Evolutionary conservation across 2,888 invertebrate species (phyloP), one percentile per base, ranked within the genome.

Genomic region (Globia sparganii): DNA sequence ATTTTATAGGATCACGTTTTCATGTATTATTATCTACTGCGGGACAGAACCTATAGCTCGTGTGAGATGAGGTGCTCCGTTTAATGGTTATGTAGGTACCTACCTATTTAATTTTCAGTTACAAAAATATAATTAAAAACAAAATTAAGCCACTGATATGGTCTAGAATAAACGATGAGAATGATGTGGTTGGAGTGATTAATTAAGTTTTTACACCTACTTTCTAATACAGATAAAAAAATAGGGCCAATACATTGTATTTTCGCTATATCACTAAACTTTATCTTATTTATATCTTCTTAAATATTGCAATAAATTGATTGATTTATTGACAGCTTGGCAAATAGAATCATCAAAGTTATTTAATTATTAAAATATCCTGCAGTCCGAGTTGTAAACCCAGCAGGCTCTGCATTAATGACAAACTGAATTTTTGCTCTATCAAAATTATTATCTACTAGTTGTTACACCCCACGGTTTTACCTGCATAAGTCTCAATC

Each of bases 241-340:
- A 34, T 34, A 67, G 15, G 15, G 31, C 1, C 25, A 70, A 28
- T 25, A 31, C 8, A 2, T 46, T 59, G 1, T 2, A 18, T 37
- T 81, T 72, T 77, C 4, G 21, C 1, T 15, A 49, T 49, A 62
- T 43, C 15, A 46, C n/a, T n/a, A n/a, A n/a, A n/a, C 8, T 72
- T 62, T 56, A 43, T 56, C 1, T n/a, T 43, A 31, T 59, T 62
- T 49, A 61, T 66, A 31, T 53, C 25, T 49, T 58, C 46, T 65
- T 49, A 46, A 49, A 49, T 34, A 65, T 4, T 56, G 66, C 11
- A 71, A 84, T 80, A 80, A 80, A 80, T 67, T n/a, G 21, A 34
- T 64, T 84, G 64, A 84, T 80, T 84, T 71, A 77, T 77, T 71
- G 73, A 68, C 72, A 83, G 75, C 34, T 76, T 83, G 37, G 62